Conservation (phyloP, 2,113 vertebrate genomes). For the Prunella fulvescens region DNA sequence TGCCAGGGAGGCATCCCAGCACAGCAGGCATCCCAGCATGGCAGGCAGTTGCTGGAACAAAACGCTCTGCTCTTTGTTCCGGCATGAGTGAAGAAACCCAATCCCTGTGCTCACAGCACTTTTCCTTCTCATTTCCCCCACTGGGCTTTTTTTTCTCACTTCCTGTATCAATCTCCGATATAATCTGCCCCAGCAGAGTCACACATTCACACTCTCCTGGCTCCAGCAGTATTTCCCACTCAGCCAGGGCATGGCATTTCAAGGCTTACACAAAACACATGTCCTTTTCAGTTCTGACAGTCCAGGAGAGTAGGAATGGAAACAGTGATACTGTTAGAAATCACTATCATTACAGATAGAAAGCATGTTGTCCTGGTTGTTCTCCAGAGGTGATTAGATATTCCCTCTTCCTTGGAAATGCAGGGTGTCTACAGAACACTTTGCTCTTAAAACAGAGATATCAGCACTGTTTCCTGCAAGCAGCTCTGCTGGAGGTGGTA, state of each 20-base stretch:
- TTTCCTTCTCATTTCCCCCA: background rate
- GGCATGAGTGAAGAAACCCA: background rate
- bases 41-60: background rate
- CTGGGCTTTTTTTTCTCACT: background rate
- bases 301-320: background rate
- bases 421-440: background rate
- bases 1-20: background rate
- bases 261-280: background rate
- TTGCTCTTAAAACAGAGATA: background rate
- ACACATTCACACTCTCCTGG: slow-evolving; percentile 1
- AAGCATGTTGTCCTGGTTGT: background rate
- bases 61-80: background rate
- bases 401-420: background rate
- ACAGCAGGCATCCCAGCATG: background rate
- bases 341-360: background rate
- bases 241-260: background rate
- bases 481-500: background rate
- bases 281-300: background rate
- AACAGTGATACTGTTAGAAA: background rate
- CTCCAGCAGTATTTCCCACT: slow-evolving; percentile 16
- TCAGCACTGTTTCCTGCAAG: background rate
- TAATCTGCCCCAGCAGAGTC: slow-evolving; percentile 23
- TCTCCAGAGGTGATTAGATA: slow-evolving; percentile 15
- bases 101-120: background rate
- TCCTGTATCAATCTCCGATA: background rate